Base-by-base conservation (phyloP, 2,888 invertebrate genomes). In the Thymelicus sylvestris region DNA sequence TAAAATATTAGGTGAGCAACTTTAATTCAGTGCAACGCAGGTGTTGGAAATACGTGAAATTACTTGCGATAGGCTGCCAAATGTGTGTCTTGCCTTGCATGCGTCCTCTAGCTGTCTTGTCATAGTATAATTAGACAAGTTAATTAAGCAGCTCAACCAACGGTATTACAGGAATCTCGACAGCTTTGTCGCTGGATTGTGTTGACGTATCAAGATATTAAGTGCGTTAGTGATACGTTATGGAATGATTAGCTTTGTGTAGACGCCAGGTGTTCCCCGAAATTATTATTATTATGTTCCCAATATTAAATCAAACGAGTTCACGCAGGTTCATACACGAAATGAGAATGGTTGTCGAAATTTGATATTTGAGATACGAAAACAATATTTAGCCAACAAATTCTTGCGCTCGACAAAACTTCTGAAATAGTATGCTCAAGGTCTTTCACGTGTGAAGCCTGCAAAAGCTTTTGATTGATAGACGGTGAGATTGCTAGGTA, bases 81-180 rank as follows among this genome's bases (percentile, higher is more conserved):
- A 69, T 64, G 39, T 64, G 50, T 55, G 41, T 39, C 59, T 59
- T 39, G 24, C 55, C 44, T 48, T 48, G 66, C 66, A 38, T 15
- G 39, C 39, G 57, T 47, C 48, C 67, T 47, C 69, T 66, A 75
- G 73, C 78, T 76, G 76, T 78, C 79, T 79, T 80, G 83, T 85
- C 81, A 83, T 77, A 72, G 72, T 78, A 78, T 83, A 83, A 86
- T 86, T 83, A 85, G 78, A 81, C 80, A 78, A 79, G 81, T 80
- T 86, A 86, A 87, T 86, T 85, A 84, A 81, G 76, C 78, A 78
- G 72, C 77, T 72, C 73, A 73, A 63, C 24, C 24, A 19, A 52
- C 60, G 67, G 67, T 55, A 73, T 71, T 67, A 73, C 73, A 64
- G 66, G 73, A 65, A 69, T 69, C 69, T 69, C 57, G 15, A 10